Evolutionary conservation across 1,140 invertebrate species (phyloP).

Genomic region (Protaetia brevitarsis): DNA sequence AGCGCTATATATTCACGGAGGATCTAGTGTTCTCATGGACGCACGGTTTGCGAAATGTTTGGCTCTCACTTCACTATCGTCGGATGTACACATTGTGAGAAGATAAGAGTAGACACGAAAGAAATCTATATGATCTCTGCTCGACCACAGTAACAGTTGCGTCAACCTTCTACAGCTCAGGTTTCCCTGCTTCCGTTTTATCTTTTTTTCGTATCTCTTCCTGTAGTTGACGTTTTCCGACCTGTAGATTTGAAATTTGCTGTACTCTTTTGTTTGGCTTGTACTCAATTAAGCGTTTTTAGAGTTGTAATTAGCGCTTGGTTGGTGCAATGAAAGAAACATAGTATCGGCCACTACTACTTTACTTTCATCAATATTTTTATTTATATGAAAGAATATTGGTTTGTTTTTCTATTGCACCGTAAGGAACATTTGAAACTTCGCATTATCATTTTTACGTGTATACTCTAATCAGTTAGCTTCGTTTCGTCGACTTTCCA

Average conservation of each 20-base stretch:
- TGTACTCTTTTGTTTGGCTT: neutral
- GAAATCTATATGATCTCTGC: constrained; percentile 8
- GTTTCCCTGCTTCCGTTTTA: neutral
- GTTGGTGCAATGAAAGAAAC: neutral
- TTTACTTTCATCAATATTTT: neutral
- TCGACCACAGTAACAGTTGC: constrained; percentile 3
- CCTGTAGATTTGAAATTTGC: neutral
- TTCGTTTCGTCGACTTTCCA: too few relatives aligned
- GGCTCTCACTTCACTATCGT: neutral
- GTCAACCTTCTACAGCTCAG: neutral
- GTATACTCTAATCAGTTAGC: too few relatives aligned
- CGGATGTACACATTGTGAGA: neutral
- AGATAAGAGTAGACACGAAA: neutral
- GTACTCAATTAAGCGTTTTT: constrained; percentile 1
- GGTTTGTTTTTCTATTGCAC: too few relatives aligned
- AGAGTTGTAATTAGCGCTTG: neutral
- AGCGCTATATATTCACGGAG: neutral
- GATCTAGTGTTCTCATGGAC: constrained; percentile 2
- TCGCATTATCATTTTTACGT: too few relatives aligned
- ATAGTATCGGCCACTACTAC: neutral
- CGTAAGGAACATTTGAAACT: too few relatives aligned
- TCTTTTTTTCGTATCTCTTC: neutral
- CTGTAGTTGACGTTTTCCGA: neutral
- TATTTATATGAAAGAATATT: too few relatives aligned
- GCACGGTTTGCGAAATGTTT: neutral